A percentile compares a stretch with the other conserved stretches of the same genome.
Evolutionary conservation across 1,140 invertebrate species (phyloP).

Genomic region (Lordiphosa clarofinis): DNA sequence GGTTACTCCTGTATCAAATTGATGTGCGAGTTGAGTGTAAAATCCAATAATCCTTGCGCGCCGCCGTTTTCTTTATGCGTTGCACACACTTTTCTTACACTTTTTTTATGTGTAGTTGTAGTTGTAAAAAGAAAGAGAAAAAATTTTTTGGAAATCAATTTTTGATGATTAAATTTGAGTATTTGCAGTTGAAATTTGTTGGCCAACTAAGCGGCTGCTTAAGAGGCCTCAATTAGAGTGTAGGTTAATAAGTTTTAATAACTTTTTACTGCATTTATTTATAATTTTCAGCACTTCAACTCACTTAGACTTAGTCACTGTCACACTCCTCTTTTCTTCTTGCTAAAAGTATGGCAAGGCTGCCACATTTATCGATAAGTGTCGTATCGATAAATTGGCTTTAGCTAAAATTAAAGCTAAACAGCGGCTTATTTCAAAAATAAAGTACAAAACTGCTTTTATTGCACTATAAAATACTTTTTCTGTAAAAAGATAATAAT

Average conservation of each 20-base stretch:
- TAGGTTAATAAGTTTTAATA: slow-evolving; percentile 29
- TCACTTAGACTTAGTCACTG: slow-evolving; percentile 71
- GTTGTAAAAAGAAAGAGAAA: slow-evolving; percentile 67
- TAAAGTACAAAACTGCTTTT: slow-evolving; percentile 24
- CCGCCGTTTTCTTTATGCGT: slow-evolving; percentile 69
- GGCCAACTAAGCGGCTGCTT: slow-evolving; percentile 11
- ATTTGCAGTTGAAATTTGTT: not conserved
- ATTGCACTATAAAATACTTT: slow-evolving; percentile 38
- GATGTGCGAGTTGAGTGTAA: slow-evolving; percentile 37
- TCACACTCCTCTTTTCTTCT: slow-evolving; percentile 49
- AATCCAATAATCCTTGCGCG: slow-evolving; percentile 72
- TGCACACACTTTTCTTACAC: slow-evolving; percentile 71
- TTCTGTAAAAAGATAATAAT: slow-evolving; percentile 39
- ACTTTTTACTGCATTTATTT: slow-evolving; percentile 56
- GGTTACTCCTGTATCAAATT: slow-evolving; percentile 33
- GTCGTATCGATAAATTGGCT: not conserved
- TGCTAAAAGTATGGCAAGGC: not conserved
- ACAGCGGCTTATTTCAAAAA: not conserved
- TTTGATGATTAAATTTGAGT: slow-evolving; percentile 22
- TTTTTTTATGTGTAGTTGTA: slow-evolving; percentile 58
- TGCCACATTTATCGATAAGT: not conserved
- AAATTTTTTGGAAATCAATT: slow-evolving; percentile 48
- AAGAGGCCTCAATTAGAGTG: slow-evolving; percentile 20
- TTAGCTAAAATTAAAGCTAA: slow-evolving; percentile 4
- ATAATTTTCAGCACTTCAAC: slow-evolving; percentile 64